Base-by-base conservation (phyloP, 1,140 invertebrate genomes). In the Brachionus rubens region DNA sequence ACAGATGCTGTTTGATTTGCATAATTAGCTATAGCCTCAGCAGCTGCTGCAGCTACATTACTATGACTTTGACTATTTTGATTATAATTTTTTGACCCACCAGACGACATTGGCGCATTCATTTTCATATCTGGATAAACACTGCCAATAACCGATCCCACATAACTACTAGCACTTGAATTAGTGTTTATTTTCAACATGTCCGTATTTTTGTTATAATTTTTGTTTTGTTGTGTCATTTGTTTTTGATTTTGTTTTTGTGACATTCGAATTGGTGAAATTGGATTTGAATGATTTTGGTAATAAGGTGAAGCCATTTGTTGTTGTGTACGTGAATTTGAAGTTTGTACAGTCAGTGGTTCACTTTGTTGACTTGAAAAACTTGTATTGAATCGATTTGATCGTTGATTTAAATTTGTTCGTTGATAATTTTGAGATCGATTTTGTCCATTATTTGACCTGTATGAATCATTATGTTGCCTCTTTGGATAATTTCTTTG, bases 301-400 rank as follows among this genome's bases (percentile, higher is more conserved):
- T 65, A 65, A 43, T 65, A 65, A 24, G 59, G 59, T 26, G 59
- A 65, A 10, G 59, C 16, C 59, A 65, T 65, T 65, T 65, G 59
- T 24, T 36, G 30, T 24, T 65, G 59, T 16, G 54, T 19, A 1
- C 54, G 54, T 9, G 26, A 19, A 21, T 59, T 59, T 0, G 54
- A 59, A 33, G 59, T 65, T 65, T 65, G n/a, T 14, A 43, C 40
- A 14, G 59, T 43, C 14, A 43, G 43, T 65, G 40, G 40, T 65
- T 65, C 59, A 6, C n/a, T 12, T 43, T 62, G 56, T 21, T 41
- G 24, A 28, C 19, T 65, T 7, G 43, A 46, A 46, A 7, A 46
- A 36, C 33, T 36, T 36, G 3, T 3, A 36, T 36, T 36, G 9
- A 36, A 36, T 59, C 54, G 16, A 59, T 59, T 59, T 7, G n/a